phyloP scores from a whole-genome alignment of 2,113 vertebrate genomes.

The Dissostichus mawsoni region DNA sequence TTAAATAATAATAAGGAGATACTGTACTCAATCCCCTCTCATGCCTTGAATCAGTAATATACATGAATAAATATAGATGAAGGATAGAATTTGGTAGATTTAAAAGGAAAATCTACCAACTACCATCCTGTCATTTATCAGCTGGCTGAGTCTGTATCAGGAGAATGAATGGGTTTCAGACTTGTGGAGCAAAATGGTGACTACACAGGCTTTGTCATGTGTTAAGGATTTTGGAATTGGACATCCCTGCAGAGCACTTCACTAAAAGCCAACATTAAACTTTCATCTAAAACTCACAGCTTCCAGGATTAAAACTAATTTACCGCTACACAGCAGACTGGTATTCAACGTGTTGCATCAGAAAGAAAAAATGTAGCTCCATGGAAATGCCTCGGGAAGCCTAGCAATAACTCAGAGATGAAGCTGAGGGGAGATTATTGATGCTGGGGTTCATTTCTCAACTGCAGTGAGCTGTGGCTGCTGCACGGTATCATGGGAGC shows the following conservation, averaged over 20 bases:
- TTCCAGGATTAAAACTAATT: conserved; percentile 63
- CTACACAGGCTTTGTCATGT: conserved; percentile 36
- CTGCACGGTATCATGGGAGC: conserved; percentile 23
- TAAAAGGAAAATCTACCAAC: not conserved
- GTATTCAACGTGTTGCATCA: conserved; percentile 39
- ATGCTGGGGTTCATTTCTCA: conserved; percentile 56
- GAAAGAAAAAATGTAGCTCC: conserved; percentile 41
- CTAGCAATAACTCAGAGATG: conserved; percentile 32
- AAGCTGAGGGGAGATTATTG: conserved; percentile 51
- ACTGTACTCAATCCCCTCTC: not conserved
- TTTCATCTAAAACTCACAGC: conserved; percentile 52
- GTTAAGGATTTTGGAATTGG: conserved; percentile 37
- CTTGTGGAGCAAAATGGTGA: conserved; percentile 24
- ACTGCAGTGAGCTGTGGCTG: conserved; percentile 19
- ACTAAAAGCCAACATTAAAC: conserved; percentile 53
- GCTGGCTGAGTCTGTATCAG: not conserved
- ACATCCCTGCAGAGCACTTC: conserved; percentile 41
- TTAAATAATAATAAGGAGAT: not conserved
- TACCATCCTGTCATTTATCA: conserved; percentile 18
- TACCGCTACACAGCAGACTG: conserved; percentile 33
- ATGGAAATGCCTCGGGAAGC: conserved; percentile 36
- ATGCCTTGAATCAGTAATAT: not conserved
- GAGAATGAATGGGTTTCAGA: not conserved
- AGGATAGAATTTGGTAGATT: conserved; percentile 12
- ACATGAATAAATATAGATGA: not conserved